These are phyloP conservation scores for Apis laboriosa DNA, from an alignment of 1,140 invertebrate genomes.

Conservation along the genomic window DNA sequence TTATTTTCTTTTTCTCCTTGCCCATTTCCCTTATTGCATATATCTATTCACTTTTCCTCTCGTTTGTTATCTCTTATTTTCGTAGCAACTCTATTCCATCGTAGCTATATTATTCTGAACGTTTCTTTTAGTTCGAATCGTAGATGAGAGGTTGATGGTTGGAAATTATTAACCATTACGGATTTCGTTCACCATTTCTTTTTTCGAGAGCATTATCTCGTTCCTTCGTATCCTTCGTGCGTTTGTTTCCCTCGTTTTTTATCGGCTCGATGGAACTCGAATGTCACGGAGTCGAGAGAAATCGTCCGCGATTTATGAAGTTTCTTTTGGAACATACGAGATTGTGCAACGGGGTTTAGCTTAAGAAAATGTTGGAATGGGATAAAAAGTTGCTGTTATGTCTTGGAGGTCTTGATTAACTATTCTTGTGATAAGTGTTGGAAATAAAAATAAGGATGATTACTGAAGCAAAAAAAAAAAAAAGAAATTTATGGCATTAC, in stretches of 20 bases:
- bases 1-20: background rate
- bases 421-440: no score
- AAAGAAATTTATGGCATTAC: no score
- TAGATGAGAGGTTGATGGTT: background rate
- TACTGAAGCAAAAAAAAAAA: background rate
- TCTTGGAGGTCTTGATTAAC: no score
- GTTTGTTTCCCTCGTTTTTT: background rate
- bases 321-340: background rate
- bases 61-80: background rate
- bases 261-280: background rate
- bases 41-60: background rate
- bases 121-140: background rate
- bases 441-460: background rate
- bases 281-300: background rate
- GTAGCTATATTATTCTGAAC: no score
- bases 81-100: background rate
- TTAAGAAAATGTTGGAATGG: background rate
- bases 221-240: background rate
- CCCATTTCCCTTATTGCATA: background rate
- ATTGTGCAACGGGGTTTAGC: background rate
- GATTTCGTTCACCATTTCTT: background rate
- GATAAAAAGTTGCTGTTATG: background rate
- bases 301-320: constrained; percentile 18
- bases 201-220: background rate
- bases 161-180: constrained; percentile 22